Conservation (phyloP, 2,888 invertebrate species). For the Portevinia maculata region DNA sequence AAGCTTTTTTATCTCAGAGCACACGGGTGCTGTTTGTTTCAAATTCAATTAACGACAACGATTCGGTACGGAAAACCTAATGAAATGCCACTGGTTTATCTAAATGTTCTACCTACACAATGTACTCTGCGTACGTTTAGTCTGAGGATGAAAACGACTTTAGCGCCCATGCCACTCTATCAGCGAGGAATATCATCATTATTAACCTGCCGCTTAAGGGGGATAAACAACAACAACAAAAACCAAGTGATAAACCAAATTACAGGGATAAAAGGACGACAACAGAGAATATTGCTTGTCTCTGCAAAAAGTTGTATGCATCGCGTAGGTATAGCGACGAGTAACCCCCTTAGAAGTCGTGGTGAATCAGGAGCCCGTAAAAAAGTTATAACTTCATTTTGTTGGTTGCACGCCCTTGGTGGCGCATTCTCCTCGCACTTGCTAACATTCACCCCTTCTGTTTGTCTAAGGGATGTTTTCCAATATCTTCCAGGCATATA, state of each 20-base stretch:
- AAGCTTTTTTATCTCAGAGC: slow-evolving; percentile 29
- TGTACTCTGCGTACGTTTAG: slow-evolving; percentile 21
- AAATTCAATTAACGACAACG: slow-evolving; percentile 70
- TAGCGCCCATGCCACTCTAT: slow-evolving; percentile 47
- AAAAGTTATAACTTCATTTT: slow-evolving; percentile 73
- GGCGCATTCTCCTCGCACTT: slow-evolving; percentile 24
- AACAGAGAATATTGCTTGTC: slow-evolving; percentile 63
- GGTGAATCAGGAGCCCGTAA: slow-evolving; percentile 60
- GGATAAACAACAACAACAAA: slow-evolving; percentile 58
- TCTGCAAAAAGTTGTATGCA: slow-evolving; percentile 54
- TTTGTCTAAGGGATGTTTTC: slow-evolving; percentile 73
- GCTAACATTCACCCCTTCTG: slow-evolving; percentile 69
- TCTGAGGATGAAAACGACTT: slow-evolving; percentile 48
- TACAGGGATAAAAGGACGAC: slow-evolving; percentile 73
- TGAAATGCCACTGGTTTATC: slow-evolving; percentile 46
- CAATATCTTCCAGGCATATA: slow-evolving; percentile 78
- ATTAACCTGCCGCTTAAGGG: slow-evolving; percentile 73
- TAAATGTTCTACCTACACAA: slow-evolving; percentile 54
- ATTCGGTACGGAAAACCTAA: slow-evolving; percentile 52
- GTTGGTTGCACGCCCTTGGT: slow-evolving; percentile 58
- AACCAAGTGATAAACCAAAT: slow-evolving; percentile 74
- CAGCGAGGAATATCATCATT: slow-evolving; percentile 65
- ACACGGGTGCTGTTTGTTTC: slow-evolving; percentile 58
- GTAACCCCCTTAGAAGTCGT: slow-evolving; percentile 27
- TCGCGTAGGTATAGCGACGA: slow-evolving; percentile 20